Evolutionary conservation across 2,113 vertebrate genomes (phyloP), one percentile per base, ranked within the genome.

Genomic region (Tringa solitaria): DNA sequence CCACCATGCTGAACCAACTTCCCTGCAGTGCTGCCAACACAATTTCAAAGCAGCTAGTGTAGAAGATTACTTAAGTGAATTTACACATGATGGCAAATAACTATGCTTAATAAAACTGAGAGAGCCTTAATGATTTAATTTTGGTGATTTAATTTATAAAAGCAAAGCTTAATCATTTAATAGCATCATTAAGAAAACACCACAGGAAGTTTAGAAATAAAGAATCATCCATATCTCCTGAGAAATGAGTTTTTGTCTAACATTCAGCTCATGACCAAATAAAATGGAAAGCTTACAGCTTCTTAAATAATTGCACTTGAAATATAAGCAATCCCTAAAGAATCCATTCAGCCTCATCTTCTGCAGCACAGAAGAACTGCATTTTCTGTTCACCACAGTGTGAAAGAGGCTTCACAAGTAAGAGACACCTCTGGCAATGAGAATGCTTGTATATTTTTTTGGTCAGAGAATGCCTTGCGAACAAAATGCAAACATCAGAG

Each of bases 71-170:
- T 97, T 96, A 97, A 97, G 94, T 93, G 88, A 85, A 96, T 97
- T 95, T 95, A 89, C 50, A 70, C 95, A 95, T 90, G 95, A 96
- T 95, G 87, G 96, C 94, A 96, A 97, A 95, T 97, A 97, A 97
- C 84, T 61, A 80, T 82, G 87, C 93, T 96, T 94, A 96, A 95
- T 95, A 94, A 97, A 97, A 97, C 46, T 30, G 78, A 97, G 83
- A 89, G 78, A 39, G 81, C 69, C 76, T 84, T 93, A 85, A 92
- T 79, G 91, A 89, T 95, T 87, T 96, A 94, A 96, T 89, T 88
- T 96, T 96, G 86, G 91, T 87, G 90, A 96, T 94, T 97, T 94
- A 95, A 97, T 96, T 97, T 96, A 93, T 96, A 95, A 97, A 95
- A 96, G 83, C 83, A 77, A 93, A 72, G 69, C 83, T 94, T 97